Evolutionary conservation across 2,113 vertebrate species (phyloP), one percentile per base, ranked within the genome.

Genomic region (Chlamydotis undulata): DNA sequence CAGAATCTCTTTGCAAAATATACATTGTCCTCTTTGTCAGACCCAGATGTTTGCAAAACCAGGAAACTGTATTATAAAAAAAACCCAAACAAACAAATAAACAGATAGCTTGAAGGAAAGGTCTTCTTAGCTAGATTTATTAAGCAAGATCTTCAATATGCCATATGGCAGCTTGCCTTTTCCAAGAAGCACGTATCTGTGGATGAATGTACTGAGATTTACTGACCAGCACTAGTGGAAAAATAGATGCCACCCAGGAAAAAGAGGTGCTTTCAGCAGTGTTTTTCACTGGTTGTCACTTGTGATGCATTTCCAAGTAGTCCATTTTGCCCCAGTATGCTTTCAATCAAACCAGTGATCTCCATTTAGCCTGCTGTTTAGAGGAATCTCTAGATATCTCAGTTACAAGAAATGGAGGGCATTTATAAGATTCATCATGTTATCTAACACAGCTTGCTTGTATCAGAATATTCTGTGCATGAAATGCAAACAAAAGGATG

Each of bases 101-200:
- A 49, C 19, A 43, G 61, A 39, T 8, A 80, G 53, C 78, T 97
- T 94, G 91, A 95, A 90, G 77, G 65, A 95, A 96, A 93, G 50
- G 47, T 52, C 95, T 97, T 69, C 52, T 97, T 97, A 96, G 63
- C 75, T 83, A 89, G 73, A 97, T 98, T 97, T 97, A 97, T 97
- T 96, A 96, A 95, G 37, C 37, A 88, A 90, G 47, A 83, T 93
- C 90, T 97, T 90, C 82, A 95, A 78, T 87, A 45, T 73, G 33
- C 96, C 91, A 80, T 94, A 94, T 95, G 93, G 84, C 12, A 4
- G 47, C 55, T 87, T 92, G 77, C n/a, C 35, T 94, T 33, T 92
- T 92, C 83, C 64, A 79, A 70, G 65, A 71, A 57, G 33, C 9
- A 55, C 45, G 52, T 83, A 45, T 71, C 65, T 49, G 19, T 29